These are phyloP conservation scores for Tychaedon coryphoeus DNA, from an alignment of 2,113 vertebrate species.

Conservation along the genomic window DNA sequence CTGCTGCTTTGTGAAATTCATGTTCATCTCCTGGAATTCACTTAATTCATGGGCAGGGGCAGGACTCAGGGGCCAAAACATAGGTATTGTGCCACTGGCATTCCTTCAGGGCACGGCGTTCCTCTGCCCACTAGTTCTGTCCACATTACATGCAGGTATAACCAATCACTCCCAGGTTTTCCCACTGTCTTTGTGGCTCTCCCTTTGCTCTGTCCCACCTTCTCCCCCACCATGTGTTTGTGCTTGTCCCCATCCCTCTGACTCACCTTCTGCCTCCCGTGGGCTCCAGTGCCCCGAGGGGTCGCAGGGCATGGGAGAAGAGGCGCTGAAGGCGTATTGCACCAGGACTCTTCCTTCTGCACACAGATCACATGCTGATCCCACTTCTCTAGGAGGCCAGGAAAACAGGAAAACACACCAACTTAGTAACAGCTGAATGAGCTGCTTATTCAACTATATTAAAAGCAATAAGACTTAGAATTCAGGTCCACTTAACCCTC, in stretches of 20 bases:
- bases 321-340: constrained; percentile 92
- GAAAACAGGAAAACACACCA: constrained; percentile 83
- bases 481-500: background rate
- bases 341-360: constrained; percentile 87
- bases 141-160: rapidly evolving
- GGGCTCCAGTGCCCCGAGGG: constrained; percentile 98
- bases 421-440: constrained; percentile 86
- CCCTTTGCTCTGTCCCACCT: background rate
- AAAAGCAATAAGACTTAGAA: constrained; percentile 21
- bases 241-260: background rate
- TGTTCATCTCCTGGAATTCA: constrained; percentile 72
- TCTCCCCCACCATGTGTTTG: rapidly evolving
- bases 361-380: constrained; percentile 96
- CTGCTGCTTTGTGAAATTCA: constrained; percentile 71
- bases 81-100: background rate
- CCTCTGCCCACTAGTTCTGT: background rate
- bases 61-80: background rate
- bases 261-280: constrained; percentile 94
- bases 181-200: constrained; percentile 48
- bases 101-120: background rate
- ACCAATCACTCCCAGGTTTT: background rate
- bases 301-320: constrained; percentile 90
- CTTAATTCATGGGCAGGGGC: constrained; percentile 59
- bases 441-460: background rate
- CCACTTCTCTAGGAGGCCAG: constrained; percentile 99